Evolutionary conservation across 2,888 invertebrate genomes (phyloP).

Genomic region (Trichogramma dendrolimi): DNA sequence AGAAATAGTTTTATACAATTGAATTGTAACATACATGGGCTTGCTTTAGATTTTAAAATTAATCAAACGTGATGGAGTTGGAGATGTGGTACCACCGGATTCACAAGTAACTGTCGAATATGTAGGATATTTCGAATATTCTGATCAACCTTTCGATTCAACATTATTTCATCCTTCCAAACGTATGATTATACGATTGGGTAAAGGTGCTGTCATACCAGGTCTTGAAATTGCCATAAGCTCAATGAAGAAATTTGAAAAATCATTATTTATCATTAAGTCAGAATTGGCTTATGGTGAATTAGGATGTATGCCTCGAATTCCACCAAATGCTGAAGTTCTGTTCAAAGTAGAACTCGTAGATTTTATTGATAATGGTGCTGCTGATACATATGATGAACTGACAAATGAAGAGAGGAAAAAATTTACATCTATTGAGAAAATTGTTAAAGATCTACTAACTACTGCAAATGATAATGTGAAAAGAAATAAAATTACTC

Average conservation of each 20-base stretch:
- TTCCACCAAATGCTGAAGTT: constrained; percentile 70
- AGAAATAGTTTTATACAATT: not conserved
- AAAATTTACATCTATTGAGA: constrained; percentile 59
- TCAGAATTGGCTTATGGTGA: constrained; percentile 72
- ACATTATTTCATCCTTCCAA: constrained; percentile 56
- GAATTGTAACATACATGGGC: constrained; percentile 1
- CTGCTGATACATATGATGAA: constrained; percentile 51
- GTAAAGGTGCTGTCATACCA: constrained; percentile 47
- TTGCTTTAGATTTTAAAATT: constrained; percentile 57
- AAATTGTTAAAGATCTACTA: constrained; percentile 62
- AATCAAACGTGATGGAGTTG: constrained; percentile 61
- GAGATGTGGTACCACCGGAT: constrained; percentile 56
- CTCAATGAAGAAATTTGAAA: constrained; percentile 77
- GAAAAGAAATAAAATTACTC: constrained; percentile 52
- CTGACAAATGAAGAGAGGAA: constrained; percentile 59
- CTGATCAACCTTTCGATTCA: constrained; percentile 70
- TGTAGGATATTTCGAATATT: constrained; percentile 68
- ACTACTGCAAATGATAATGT: constrained; percentile 62
- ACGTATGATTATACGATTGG: constrained; percentile 52
- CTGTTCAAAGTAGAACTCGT: constrained; percentile 71
- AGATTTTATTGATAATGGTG: constrained; percentile 58
- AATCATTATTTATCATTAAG: constrained; percentile 71
- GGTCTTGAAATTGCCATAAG: constrained; percentile 70
- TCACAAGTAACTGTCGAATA: constrained; percentile 64
- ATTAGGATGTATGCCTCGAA: constrained; percentile 72